A percentile compares a stretch with the other conserved stretches of the same genome.
phyloP scores from a whole-genome alignment of 2,797 vertebrate genomes.

The Rhinella marina region DNA sequence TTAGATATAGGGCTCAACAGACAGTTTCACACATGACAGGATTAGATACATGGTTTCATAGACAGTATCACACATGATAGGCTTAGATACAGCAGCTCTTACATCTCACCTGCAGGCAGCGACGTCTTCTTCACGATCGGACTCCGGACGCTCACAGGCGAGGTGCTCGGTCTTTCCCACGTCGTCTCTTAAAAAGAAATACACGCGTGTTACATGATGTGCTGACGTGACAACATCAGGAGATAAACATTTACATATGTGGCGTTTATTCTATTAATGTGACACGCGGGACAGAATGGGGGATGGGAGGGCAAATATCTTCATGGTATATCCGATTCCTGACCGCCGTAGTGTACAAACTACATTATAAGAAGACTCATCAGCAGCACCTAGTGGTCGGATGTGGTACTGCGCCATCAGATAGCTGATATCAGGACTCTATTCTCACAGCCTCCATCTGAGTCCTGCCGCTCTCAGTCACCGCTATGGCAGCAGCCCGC shows the following conservation, averaged over 20 bases:
- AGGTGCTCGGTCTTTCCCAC: conserved; percentile 90
- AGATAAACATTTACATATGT: too few relatives aligned
- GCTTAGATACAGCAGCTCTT: not conserved
- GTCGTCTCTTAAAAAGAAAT: conserved; percentile 84
- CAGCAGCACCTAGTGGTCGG: not conserved
- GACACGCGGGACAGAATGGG: not conserved
- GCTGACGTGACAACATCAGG: not conserved
- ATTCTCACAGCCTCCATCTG: too few relatives aligned
- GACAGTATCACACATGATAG: not conserved
- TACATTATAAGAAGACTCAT: not conserved
- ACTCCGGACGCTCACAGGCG: conserved; percentile 87
- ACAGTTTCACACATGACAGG: not conserved
- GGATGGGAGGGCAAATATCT: not conserved
- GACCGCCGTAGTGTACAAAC: not conserved
- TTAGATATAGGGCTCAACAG: too few relatives aligned
- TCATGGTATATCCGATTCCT: not conserved
- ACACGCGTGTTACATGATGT: not conserved
- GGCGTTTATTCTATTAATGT: too few relatives aligned
- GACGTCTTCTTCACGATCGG: conserved; percentile 85
- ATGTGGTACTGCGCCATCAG: not conserved
- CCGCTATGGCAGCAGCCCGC: too few relatives aligned
- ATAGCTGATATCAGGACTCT: too few relatives aligned
- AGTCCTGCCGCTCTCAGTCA: too few relatives aligned
- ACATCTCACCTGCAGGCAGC: conserved; percentile 83
- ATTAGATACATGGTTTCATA: not conserved